Conservation (phyloP, 23 tunicate species). For the Ciona savignyi region DNA sequence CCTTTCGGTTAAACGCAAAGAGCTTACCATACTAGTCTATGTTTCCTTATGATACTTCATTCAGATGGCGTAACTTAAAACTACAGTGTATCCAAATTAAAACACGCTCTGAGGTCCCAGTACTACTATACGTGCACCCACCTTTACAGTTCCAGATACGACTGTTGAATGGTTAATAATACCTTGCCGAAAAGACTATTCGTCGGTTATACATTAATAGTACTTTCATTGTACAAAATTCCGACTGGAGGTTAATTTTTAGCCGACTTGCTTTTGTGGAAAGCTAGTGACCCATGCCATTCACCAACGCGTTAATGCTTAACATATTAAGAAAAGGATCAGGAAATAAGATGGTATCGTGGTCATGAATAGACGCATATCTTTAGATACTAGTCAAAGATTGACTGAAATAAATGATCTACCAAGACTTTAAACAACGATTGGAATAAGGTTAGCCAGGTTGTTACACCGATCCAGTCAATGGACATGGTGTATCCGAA, state of each 20-base stretch:
- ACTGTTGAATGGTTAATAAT: neutral
- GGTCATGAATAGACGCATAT: neutral
- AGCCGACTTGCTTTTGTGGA: constrained; percentile 1
- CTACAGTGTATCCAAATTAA: no score
- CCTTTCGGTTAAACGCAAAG: no score
- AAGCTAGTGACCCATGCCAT: neutral
- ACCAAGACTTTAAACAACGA: neutral
- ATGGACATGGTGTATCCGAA: neutral
- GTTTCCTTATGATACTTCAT: no score
- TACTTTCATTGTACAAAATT: neutral
- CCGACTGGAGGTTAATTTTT: neutral
- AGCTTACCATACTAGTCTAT: no score
- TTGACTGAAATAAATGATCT: neutral
- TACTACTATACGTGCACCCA: no score
- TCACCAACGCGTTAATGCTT: neutral
- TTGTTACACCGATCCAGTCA: neutral
- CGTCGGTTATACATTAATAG: neutral
- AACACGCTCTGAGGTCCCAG: no score
- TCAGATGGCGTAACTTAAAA: no score
- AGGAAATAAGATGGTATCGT: neutral
- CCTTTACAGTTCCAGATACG: no score
- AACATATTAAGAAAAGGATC: neutral
- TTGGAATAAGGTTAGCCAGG: neutral
- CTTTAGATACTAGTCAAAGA: neutral
- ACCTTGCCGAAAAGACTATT: neutral